phyloP scores from a whole-genome alignment of 2,113 vertebrate genomes.

The Gymnarchus niloticus region DNA sequence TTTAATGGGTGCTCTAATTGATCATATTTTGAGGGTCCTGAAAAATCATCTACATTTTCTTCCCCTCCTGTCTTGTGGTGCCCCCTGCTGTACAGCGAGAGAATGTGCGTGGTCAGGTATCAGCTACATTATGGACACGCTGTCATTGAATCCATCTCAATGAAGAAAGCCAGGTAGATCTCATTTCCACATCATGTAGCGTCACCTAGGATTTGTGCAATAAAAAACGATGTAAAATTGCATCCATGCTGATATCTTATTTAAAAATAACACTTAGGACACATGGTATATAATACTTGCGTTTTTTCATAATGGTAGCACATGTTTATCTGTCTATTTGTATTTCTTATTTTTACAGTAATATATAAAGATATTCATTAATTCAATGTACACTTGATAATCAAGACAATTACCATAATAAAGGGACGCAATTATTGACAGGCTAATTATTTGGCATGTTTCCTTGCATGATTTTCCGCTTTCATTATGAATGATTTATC shows the following conservation, averaged over 20 bases:
- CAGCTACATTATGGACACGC: neutral
- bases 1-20: neutral
- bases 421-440: slow-evolving; percentile 7
- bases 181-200: neutral
- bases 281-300: neutral
- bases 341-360: neutral
- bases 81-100: neutral
- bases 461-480: neutral
- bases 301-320: neutral
- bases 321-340: neutral
- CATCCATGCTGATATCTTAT: too few relatives aligned
- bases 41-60: slow-evolving; percentile 3
- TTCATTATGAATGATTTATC: slow-evolving; percentile 15
- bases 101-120: neutral
- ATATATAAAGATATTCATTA: neutral
- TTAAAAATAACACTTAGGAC: neutral
- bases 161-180: neutral
- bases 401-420: slow-evolving; percentile 17
- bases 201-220: neutral
- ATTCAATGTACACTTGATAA: slow-evolving; percentile 13
- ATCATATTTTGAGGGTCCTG: neutral
- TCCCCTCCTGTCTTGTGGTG: neutral
- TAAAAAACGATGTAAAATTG: too few relatives aligned
- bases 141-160: neutral
- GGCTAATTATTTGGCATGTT: slow-evolving; percentile 4